Percentiles rank a stretch among this genome's conserved stretches.
phyloP scores from a whole-genome alignment of 2,888 invertebrate species.

The Magallana nippona region DNA sequence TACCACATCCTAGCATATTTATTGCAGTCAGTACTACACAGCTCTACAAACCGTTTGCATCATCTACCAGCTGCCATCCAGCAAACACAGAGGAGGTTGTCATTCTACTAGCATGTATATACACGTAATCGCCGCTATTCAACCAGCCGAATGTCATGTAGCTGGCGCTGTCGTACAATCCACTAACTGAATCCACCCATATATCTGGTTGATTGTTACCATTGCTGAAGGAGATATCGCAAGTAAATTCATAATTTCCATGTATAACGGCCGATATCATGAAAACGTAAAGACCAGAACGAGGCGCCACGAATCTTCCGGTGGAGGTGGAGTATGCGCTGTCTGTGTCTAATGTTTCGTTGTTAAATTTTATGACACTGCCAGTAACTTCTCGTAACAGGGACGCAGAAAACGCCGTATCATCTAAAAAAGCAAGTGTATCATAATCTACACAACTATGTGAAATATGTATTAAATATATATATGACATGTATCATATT shows the following conservation, averaged over 20 bases:
- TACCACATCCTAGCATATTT: too few species aligned
- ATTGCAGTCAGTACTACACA: too few species aligned
- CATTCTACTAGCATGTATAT: neutral
- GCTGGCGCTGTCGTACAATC: neutral
- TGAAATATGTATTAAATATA: too few species aligned
- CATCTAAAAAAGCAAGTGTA: too few species aligned
- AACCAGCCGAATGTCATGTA: slow-evolving; percentile 3
- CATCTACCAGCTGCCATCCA: neutral
- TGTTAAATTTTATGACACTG: too few species aligned
- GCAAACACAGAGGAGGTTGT: neutral
- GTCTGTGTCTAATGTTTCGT: too few species aligned
- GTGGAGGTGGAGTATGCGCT: neutral
- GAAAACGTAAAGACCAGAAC: neutral
- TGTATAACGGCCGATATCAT: neutral
- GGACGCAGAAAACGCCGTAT: too few species aligned
- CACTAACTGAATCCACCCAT: neutral
- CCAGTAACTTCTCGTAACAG: too few species aligned
- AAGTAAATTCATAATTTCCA: neutral
- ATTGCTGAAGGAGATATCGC: neutral
- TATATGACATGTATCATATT: too few species aligned
- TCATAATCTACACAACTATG: too few species aligned
- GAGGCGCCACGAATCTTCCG: neutral
- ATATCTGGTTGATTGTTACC: neutral
- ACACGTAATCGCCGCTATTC: neutral
- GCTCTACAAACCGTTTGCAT: neutral